These are phyloP conservation scores for Mus musculus DNA, from an alignment of 2,113 vertebrate species.

Conservation along the genomic window DNA sequence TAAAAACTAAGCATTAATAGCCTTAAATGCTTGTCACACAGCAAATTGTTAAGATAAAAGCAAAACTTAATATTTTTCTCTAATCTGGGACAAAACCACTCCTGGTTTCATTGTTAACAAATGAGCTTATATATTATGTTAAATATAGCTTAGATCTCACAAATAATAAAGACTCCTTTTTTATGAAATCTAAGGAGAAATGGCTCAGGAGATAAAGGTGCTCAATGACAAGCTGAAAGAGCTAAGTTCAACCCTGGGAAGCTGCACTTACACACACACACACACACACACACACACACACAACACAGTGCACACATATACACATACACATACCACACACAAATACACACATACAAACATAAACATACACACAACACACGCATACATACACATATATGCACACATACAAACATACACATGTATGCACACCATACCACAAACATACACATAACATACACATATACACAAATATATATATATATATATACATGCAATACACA, in stretches of 20 bases:
- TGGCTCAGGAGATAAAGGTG: not conserved
- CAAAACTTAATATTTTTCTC: conserved; percentile 15
- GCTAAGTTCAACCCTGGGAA: not conserved
- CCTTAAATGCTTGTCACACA: not conserved
- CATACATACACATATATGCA: not conserved
- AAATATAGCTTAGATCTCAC: not conserved
- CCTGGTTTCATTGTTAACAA: not conserved
- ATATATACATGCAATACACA: not conserved
- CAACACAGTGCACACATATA: not conserved
- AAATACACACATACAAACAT: not conserved
- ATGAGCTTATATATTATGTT: not conserved
- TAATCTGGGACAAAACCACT: not conserved
- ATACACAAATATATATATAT: not conserved
- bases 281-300: not conserved
- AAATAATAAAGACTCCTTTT: not conserved
- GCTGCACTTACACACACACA: not conserved
- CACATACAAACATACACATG: not conserved
- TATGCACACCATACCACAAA: too few relatives aligned
- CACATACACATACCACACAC: not conserved
- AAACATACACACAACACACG: not conserved
- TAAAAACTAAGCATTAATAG: not conserved
- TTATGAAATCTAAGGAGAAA: not conserved
- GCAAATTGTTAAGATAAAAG: conserved; percentile 13
- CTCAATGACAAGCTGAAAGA: not conserved
- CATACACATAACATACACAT: not conserved